Base-by-base conservation (phyloP, 2,113 vertebrate genomes). In the Dissostichus mawsoni region DNA sequence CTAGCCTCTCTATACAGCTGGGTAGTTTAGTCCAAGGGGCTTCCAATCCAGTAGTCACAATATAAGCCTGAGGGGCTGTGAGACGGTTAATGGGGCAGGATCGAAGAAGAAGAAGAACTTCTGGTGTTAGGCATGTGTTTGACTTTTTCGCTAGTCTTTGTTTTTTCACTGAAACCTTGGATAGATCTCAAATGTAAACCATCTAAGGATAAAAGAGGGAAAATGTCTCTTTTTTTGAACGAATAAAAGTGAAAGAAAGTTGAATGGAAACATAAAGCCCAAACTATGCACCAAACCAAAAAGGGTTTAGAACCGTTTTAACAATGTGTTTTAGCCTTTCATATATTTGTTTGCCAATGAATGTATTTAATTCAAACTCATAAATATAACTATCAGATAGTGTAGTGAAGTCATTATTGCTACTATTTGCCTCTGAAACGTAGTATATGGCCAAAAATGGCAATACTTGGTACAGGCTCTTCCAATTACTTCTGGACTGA, bases 41-140 rank as follows among this genome's bases (percentile, higher is more conserved):
- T 44, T 14, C 33, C 13, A 53, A 44, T 23, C 48, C 18, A 23
- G 18, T n/a, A 23, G n/a, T 64, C 14, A 53, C n/a, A 50, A 47
- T n/a, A 78, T 67, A 66, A 53, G 45, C 51, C 23, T 29, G 48
- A 70, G 33, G 47, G 53, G 51, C 76, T 25, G 41, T 51, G 25
- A 29, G 36, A 69, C 67, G 67, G 71, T 59, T 71, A 59, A 76
- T 59, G 67, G 51, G 65, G n/a, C 25, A 69, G 51, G 18, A 77
- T 8, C 20, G 29, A 58, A 50, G 8, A 7, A 41, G 8, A 7
- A 41, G 23, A 80, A 66, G 0, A 2, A 29, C 50, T 74, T 55
- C 14, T 56, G 20, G 17, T n/a, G 44, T 58, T 13, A 47, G 23
- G 52, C 29, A 29, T 29, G 29, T 29, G 6, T 41, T 41, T 41